Conservation (phyloP, 1,140 invertebrate species). For the Nasonia longicornis region DNA sequence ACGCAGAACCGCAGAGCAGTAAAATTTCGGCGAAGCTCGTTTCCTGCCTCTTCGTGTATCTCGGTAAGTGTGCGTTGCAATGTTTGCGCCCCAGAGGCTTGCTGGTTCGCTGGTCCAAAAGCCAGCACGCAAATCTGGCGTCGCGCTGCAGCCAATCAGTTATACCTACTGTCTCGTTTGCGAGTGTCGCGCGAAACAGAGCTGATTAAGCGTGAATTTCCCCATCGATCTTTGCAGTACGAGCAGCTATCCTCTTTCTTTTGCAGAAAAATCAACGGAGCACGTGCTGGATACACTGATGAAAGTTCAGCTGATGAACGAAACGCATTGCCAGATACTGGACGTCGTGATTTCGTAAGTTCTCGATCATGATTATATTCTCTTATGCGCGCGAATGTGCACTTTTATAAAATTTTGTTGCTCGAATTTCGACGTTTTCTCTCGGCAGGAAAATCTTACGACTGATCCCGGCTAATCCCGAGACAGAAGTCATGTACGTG, state of each 20-base stretch:
- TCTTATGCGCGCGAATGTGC: too few relatives aligned
- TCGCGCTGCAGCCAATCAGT: too few relatives aligned
- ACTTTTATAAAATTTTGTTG: too few relatives aligned
- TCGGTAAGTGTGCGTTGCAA: constrained; percentile 60
- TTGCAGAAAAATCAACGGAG: constrained; percentile 65
- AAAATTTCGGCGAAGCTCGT: constrained; percentile 66
- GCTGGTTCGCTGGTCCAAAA: neutral
- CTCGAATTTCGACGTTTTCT: neutral
- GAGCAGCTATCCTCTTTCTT: constrained; percentile 12
- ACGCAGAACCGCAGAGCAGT: constrained; percentile 58
- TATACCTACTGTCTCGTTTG: too few relatives aligned
- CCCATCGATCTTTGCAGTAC: too few relatives aligned
- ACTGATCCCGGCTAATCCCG: constrained; percentile 56
- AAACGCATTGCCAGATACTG: constrained; percentile 60
- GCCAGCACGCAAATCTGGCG: neutral
- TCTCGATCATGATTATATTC: neutral
- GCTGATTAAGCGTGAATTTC: too few relatives aligned
- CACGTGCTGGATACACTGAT: constrained; percentile 63
- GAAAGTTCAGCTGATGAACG: constrained; percentile 62
- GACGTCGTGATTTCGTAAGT: constrained; percentile 66
- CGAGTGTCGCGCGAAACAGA: too few relatives aligned
- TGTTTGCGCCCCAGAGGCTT: neutral
- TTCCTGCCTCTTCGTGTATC: constrained; percentile 65
- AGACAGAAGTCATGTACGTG: constrained; percentile 60
- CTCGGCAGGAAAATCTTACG: constrained; percentile 62